phyloP scores from a whole-genome alignment of 2,888 invertebrate species.

The Thera obeliscata region DNA sequence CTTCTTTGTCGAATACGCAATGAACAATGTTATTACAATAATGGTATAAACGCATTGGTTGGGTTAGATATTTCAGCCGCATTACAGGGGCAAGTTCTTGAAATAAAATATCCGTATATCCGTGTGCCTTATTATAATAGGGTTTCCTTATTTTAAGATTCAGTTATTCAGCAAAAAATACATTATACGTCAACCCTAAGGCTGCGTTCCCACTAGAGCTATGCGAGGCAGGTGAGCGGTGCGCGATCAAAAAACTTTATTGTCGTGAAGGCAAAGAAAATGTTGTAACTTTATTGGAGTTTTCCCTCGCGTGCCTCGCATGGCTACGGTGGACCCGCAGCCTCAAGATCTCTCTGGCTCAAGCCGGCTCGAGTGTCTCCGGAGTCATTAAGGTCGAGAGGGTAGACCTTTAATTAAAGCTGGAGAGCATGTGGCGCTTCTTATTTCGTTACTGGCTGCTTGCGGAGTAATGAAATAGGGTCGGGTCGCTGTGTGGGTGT shows the following conservation, averaged over 20 bases:
- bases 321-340: not conserved
- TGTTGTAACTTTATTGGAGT: not conserved
- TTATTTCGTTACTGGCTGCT: conserved; percentile 17
- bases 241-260: not conserved
- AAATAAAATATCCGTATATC: too few relatives aligned
- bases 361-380: conserved; percentile 6
- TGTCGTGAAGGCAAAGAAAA: too few relatives aligned
- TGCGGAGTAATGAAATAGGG: conserved; percentile 7
- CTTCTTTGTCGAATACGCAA: too few relatives aligned
- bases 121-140: too few relatives aligned
- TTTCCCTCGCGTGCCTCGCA: not conserved
- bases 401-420: conserved; percentile 29
- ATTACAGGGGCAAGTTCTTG: too few relatives aligned
- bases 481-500: not conserved
- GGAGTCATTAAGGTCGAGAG: conserved; percentile 22
- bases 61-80: too few relatives aligned
- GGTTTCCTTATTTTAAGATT: too few relatives aligned
- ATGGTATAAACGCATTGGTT: too few relatives aligned
- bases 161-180: not conserved
- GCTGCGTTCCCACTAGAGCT: too few relatives aligned
- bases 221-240: too few relatives aligned
- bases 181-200: too few relatives aligned
- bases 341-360: conserved; percentile 1
- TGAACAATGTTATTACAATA: too few relatives aligned
- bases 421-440: conserved; percentile 20